These are phyloP conservation scores for Lepidochrysops patricia DNA, from an alignment of 2,888 invertebrate genomes.

Conservation along the genomic window DNA sequence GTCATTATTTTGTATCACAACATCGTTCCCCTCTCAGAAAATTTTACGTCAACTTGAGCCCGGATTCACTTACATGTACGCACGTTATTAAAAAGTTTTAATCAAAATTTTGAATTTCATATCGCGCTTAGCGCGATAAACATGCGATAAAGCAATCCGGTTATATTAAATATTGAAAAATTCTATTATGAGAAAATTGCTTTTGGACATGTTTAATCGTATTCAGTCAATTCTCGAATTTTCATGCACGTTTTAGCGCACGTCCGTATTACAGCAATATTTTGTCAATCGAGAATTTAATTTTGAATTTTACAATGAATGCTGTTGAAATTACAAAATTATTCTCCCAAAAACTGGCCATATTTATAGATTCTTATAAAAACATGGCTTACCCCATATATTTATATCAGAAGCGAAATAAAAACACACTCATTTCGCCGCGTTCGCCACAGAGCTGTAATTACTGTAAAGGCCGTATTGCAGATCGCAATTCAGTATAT, in stretches of 20 bases:
- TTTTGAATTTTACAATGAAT: no score
- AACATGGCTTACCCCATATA: not conserved
- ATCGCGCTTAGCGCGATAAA: not conserved
- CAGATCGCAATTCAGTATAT: slow-evolving; percentile 25
- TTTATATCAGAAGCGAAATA: slow-evolving; percentile 1
- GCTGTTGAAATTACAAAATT: not conserved
- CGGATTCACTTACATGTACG: slow-evolving; percentile 11
- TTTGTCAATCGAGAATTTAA: no score
- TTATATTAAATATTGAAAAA: not conserved
- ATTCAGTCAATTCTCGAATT: not conserved
- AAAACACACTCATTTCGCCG: slow-evolving; percentile 1
- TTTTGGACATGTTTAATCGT: not conserved
- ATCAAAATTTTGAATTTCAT: not conserved
- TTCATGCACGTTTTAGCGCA: not conserved
- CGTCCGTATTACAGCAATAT: not conserved
- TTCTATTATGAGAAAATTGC: not conserved
- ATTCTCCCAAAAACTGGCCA: not conserved
- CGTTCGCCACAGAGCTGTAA: slow-evolving; percentile 3
- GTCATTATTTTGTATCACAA: slow-evolving; percentile 46
- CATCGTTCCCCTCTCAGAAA: slow-evolving; percentile 21
- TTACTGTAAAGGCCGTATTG: slow-evolving; percentile 15
- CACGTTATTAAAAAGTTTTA: not conserved
- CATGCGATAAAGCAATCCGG: not conserved
- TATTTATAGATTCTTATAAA: not conserved
- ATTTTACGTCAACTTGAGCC: slow-evolving; percentile 17